phyloP scores from a whole-genome alignment of 2,888 invertebrate species.

The Lithodes maja region DNA sequence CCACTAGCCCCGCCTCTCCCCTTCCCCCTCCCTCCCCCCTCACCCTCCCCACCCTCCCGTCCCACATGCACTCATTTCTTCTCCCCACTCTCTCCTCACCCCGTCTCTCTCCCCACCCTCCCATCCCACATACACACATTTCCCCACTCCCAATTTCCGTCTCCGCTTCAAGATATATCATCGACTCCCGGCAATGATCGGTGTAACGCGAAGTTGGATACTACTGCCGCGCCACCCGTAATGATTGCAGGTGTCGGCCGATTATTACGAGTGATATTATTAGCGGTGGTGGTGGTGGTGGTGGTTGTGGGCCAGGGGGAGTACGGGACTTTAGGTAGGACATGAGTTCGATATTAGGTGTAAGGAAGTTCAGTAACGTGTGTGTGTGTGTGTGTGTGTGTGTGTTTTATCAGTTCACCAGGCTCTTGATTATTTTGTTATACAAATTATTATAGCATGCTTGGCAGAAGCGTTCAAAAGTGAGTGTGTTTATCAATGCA shows the following conservation, averaged over 20 bases:
- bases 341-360: neutral
- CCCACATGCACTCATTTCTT: neutral
- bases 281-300: too few species aligned
- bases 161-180: neutral
- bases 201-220: too few species aligned
- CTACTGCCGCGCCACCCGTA: too few species aligned
- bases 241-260: too few species aligned
- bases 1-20: neutral
- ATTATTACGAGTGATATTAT: too few species aligned
- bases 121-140: neutral
- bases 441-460: too few species aligned
- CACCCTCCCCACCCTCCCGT: neutral
- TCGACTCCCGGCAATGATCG: too few species aligned
- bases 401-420: neutral
- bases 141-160: neutral
- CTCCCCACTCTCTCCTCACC: neutral
- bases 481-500: too few species aligned
- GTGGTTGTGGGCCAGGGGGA: too few species aligned
- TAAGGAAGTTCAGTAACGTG: neutral
- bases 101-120: neutral
- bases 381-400: slow-evolving; percentile 1
- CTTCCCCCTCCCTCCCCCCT: neutral
- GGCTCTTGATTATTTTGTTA: too few species aligned
- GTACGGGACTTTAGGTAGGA: too few species aligned
- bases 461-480: too few species aligned